phyloP scores from a whole-genome alignment of 2,113 vertebrate species.

The Camelus bactrianus region DNA sequence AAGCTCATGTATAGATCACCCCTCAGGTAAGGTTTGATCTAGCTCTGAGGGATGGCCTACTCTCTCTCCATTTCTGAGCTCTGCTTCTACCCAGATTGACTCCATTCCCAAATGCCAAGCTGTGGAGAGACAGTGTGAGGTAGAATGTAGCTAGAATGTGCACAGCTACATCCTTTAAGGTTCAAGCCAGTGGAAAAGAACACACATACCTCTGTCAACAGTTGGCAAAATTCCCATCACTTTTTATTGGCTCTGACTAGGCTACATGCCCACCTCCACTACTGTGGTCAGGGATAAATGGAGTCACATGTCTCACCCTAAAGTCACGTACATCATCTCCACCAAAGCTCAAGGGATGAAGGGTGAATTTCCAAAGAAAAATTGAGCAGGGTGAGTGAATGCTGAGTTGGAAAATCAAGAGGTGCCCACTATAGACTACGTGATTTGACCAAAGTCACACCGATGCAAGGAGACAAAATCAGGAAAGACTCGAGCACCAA shows the following conservation, averaged over 20 bases:
- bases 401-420: not conserved
- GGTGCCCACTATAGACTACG: no score
- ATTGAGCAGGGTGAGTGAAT: not conserved
- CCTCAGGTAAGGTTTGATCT: not conserved
- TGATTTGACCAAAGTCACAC: not conserved
- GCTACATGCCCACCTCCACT: not conserved
- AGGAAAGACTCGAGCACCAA: not conserved
- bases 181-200: not conserved
- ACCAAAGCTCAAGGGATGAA: not conserved
- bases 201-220: not conserved
- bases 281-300: not conserved
- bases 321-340: not conserved
- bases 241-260: not conserved
- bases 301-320: not conserved
- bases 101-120: not conserved
- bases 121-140: not conserved
- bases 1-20: not conserved
- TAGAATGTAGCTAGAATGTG: not conserved
- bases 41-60: not conserved
- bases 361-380: not conserved
- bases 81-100: not conserved
- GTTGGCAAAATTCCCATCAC: not conserved
- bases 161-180: not conserved
- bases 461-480: not conserved
- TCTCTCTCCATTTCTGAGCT: not conserved